Percentiles rank a stretch among this genome's conserved stretches.
These are phyloP conservation scores for Rotaria magnacalcarata DNA, from an alignment of 2,888 invertebrate genomes.

Conservation along the genomic window DNA sequence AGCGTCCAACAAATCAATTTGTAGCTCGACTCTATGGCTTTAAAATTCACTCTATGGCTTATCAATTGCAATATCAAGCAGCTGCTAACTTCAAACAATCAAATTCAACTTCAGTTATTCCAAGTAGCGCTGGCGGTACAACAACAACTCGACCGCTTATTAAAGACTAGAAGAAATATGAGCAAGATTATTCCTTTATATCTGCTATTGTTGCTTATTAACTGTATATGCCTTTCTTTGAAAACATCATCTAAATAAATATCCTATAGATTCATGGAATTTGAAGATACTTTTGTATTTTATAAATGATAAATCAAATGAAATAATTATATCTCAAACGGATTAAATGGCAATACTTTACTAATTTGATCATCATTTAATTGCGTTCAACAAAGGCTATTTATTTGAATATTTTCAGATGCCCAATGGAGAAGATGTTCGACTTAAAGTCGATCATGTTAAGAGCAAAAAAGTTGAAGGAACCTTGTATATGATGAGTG, in stretches of 20 bases:
- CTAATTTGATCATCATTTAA: too few species aligned
- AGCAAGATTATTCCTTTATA: not conserved
- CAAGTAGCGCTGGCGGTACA: not conserved
- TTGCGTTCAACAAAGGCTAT: not conserved
- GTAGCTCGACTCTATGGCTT: slow-evolving; percentile 95
- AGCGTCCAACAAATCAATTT: slow-evolving; percentile 90
- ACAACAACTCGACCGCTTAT: not conserved
- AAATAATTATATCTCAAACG: too few species aligned
- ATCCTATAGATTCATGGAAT: too few species aligned
- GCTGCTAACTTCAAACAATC: slow-evolving; percentile 50
- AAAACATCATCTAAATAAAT: slow-evolving; percentile 3
- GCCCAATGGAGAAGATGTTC: slow-evolving; percentile 72
- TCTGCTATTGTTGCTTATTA: slow-evolving; percentile 12
- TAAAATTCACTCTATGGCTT: slow-evolving; percentile 97
- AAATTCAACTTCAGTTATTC: not conserved
- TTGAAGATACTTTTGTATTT: too few species aligned
- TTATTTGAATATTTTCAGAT: not conserved
- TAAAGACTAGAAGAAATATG: not conserved
- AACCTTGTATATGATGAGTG: slow-evolving; percentile 87
- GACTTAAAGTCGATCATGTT: slow-evolving; percentile 83
- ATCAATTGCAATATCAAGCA: slow-evolving; percentile 77
- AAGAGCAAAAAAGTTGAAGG: slow-evolving; percentile 93
- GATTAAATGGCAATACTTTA: not conserved
- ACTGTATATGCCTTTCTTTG: not conserved
- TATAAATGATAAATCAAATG: too few species aligned